Evolutionary conservation across 1,140 invertebrate genomes (phyloP), one percentile per base, ranked within the genome.

Genomic region (Heliconius nattereri): DNA sequence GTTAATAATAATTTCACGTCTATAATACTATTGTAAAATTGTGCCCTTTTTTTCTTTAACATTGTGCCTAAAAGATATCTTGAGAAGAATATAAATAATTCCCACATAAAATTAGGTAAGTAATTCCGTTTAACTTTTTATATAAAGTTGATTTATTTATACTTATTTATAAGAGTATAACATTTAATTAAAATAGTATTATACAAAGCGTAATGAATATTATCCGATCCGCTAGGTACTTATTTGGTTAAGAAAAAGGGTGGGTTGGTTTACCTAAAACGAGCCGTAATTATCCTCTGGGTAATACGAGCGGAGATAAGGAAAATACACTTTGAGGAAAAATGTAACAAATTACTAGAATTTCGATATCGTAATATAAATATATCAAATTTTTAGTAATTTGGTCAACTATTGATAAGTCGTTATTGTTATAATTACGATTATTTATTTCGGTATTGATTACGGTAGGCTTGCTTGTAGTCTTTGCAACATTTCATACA

Each of bases 301-400:
- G 20, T 57, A 57, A 57, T n/a, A 57, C 54, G 20, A 57, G 54
- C 19, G n/a, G 23, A 66, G 57, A 26, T 26, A 66, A 66, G 57
- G 57, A 66, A 29, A 66, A 66, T 26, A 66, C 57, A 26, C 2
- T 26, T 66, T 66, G n/a, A 66, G 57, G 57, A n/a, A 26, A 66
- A 66, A 29, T 26, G 23, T 66, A 11, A 66, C 57, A 66, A 66
- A 66, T 57, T 57, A n/a, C n/a, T 66, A 66, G 57, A 66, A 66
- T 13, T 66, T 26, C 16, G 16, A 52, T 52, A 52, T 19, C 16
- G 49, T 19, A 19, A 52, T 52, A 52, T 52, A 52, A 19, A 19
- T 19, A 52, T 16, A 52, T 52, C 3, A 5, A 52, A 40, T 3
- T 40, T 40, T 11, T 40, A 40, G 40, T 40, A 40, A 40, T 40